A percentile compares a stretch with the other conserved stretches of the same genome.
Evolutionary conservation across 2,113 vertebrate species (phyloP).

Genomic region (Ictalurus punctatus): DNA sequence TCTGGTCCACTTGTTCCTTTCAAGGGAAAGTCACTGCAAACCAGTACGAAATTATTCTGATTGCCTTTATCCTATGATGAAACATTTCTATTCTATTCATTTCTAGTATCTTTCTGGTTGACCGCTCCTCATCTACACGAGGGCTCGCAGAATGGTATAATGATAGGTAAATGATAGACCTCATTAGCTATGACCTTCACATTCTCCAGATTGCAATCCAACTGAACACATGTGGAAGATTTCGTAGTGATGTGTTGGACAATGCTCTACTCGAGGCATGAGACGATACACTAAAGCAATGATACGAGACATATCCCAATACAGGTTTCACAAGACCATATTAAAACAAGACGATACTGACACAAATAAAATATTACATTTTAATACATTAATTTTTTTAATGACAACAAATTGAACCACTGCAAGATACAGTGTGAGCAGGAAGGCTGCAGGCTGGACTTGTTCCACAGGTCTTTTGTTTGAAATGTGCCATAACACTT

Average conservation of each 20-base stretch:
- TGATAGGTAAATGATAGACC: background rate
- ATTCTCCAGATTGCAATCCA: background rate
- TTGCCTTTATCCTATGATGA: background rate
- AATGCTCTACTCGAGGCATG: background rate
- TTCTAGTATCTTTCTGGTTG: background rate
- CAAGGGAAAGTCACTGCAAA: background rate
- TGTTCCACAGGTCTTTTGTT: background rate
- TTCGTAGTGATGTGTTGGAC: background rate
- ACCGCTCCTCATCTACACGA: background rate
- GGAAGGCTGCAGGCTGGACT: background rate
- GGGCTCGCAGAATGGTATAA: too few relatives aligned
- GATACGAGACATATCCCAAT: background rate
- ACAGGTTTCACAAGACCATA: background rate
- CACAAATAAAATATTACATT: background rate
- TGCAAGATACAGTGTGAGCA: background rate
- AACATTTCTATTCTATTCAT: background rate
- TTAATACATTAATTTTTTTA: background rate
- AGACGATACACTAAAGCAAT: background rate
- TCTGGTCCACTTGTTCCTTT: background rate
- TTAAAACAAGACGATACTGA: background rate
- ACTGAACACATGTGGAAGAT: background rate
- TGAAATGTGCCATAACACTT: background rate
- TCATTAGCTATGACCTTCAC: background rate
- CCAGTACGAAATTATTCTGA: background rate
- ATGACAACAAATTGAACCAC: background rate